Evolutionary conservation across 2,888 invertebrate genomes (phyloP).

Genomic region (Agrilus cyanescens): DNA sequence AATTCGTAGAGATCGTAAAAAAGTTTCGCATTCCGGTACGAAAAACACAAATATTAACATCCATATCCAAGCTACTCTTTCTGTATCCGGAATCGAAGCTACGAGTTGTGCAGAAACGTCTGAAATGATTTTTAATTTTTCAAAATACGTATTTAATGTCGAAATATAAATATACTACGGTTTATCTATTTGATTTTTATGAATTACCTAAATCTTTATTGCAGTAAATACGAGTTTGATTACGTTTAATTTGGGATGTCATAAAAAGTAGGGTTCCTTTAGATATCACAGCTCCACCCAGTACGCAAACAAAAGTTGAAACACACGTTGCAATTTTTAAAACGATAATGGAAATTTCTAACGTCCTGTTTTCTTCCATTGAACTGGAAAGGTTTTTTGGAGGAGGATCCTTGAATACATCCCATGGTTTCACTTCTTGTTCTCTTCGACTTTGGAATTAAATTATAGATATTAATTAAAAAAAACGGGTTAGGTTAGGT

Average conservation of each 20-base stretch:
- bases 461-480: neutral
- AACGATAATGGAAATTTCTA: constrained; percentile 48
- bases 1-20: constrained; percentile 57
- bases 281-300: constrained; percentile 57
- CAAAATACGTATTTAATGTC: neutral
- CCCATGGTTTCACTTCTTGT: constrained; percentile 58
- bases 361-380: constrained; percentile 48
- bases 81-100: constrained; percentile 48
- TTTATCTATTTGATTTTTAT: neutral
- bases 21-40: constrained; percentile 63
- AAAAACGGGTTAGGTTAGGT: neutral
- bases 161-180: neutral
- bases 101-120: constrained; percentile 51
- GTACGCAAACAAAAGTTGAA: constrained; percentile 51
- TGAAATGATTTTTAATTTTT: constrained; percentile 24
- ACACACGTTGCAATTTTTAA: constrained; percentile 59
- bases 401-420: constrained; percentile 64
- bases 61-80: constrained; percentile 70
- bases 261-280: constrained; percentile 64
- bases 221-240: constrained; percentile 46
- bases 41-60: constrained; percentile 61
- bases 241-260: constrained; percentile 53
- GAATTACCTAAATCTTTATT: constrained; percentile 37
- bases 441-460: constrained; percentile 17
- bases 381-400: constrained; percentile 56